phyloP scores from a whole-genome alignment of 2,113 vertebrate genomes.

The Myiopsitta monachus region DNA sequence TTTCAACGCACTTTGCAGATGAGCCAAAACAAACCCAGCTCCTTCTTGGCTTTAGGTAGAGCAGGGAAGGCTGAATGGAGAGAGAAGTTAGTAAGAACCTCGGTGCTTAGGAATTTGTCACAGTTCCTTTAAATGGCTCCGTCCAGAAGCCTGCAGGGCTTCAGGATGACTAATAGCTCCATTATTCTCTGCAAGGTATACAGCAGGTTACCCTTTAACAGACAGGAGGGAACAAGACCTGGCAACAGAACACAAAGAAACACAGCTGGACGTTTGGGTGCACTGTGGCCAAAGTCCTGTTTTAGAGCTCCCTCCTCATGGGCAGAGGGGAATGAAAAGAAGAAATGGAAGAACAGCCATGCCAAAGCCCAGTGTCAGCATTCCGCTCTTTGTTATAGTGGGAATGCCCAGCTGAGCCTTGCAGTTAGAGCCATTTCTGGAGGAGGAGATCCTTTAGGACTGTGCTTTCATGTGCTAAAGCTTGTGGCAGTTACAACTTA shows the following conservation, averaged over 20 bases:
- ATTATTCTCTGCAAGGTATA: not conserved
- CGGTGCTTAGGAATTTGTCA: not conserved
- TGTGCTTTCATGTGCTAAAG: not conserved
- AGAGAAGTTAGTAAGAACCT: not conserved
- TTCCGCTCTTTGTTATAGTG: not conserved
- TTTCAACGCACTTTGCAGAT: not conserved
- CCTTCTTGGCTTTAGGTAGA: not conserved
- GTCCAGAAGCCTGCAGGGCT: not conserved
- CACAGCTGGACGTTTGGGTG: not conserved
- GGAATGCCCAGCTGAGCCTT: not conserved
- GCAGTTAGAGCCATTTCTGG: not conserved
- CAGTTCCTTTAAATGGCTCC: not conserved
- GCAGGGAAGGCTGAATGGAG: not conserved
- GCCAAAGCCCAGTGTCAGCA: not conserved
- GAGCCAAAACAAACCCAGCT: not conserved
- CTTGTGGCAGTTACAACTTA: not conserved
- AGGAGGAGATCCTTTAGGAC: not conserved
- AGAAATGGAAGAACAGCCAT: not conserved
- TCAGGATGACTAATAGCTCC: not conserved
- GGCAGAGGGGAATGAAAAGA: not conserved
- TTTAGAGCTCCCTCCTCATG: not conserved
- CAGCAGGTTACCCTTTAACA: not conserved
- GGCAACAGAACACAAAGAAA: not conserved
- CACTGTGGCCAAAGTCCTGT: not conserved
- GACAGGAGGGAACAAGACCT: not conserved